Conservation (phyloP, 1,140 invertebrate genomes). For the Brachionus paranguensis region DNA sequence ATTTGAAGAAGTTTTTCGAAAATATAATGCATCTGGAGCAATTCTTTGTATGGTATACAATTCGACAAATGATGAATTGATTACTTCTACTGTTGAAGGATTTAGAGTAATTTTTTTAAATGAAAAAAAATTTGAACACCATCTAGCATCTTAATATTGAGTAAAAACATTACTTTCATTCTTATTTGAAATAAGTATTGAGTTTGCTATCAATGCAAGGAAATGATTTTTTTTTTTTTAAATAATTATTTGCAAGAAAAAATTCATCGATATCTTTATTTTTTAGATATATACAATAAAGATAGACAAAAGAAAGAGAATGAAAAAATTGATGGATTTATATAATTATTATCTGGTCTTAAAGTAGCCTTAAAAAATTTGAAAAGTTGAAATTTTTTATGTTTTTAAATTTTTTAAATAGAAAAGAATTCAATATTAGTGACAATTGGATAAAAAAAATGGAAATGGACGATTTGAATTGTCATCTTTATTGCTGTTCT, state of each 20-base stretch:
- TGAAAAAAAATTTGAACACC: too few species aligned
- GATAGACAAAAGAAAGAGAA: not conserved
- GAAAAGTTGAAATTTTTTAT: not conserved
- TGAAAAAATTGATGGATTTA: not conserved
- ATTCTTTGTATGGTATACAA: constrained; percentile 54
- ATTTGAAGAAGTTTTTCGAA: constrained; percentile 51
- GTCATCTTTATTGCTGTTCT: constrained; percentile 2
- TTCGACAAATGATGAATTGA: constrained; percentile 52
- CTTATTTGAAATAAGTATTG: too few species aligned
- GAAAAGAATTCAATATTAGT: not conserved
- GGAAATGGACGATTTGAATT: not conserved
- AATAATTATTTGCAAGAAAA: too few species aligned
- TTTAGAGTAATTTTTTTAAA: constrained; percentile 46
- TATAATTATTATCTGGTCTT: not conserved
- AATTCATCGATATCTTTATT: too few species aligned
- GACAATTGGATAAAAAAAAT: constrained; percentile 2
- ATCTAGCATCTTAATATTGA: too few species aligned
- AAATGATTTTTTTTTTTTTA: too few species aligned
- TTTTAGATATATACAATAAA: not conserved
- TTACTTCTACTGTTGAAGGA: constrained; percentile 53
- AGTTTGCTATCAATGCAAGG: too few species aligned
- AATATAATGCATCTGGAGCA: constrained; percentile 49
- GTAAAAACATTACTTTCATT: too few species aligned
- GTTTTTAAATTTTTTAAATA: not conserved
- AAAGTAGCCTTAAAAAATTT: constrained; percentile 3